Evolutionary conservation across 37 sponge, comb jelly and placozoan genomes (phyloP).

Genomic region (Eunapius fragilis): DNA sequence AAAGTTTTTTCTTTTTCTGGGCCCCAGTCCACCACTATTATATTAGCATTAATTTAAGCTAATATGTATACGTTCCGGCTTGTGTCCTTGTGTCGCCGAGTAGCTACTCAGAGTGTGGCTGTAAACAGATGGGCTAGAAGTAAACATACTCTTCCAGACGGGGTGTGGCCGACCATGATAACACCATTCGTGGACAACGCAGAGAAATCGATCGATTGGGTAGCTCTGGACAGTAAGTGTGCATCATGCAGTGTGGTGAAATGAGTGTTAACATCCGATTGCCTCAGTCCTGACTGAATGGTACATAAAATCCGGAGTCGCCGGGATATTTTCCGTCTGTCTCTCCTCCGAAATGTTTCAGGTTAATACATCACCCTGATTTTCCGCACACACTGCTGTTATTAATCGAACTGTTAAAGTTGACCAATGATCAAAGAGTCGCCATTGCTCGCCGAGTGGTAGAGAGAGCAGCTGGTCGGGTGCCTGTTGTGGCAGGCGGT

Average conservation of each 20-base stretch:
- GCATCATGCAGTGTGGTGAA: neutral
- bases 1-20: neutral
- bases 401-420: constrained; percentile 9
- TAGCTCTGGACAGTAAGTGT: constrained; percentile 72
- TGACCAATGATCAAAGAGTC: constrained; percentile 87
- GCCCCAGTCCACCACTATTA: too few species aligned
- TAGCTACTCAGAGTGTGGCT: neutral
- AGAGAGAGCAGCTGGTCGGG: constrained; percentile 66
- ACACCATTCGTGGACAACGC: constrained; percentile 84
- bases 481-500: constrained; percentile 94
- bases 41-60: neutral
- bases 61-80: neutral
- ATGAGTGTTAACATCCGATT: neutral
- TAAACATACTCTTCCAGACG: constrained; percentile 53
- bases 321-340: constrained; percentile 88
- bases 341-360: constrained; percentile 93
- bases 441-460: constrained; percentile 68
- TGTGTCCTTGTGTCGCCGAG: neutral
- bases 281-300: constrained; percentile 80
- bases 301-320: constrained; percentile 80
- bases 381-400: neutral
- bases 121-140: neutral
- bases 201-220: constrained; percentile 78
- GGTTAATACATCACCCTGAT: constrained; percentile 23
- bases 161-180: constrained; percentile 88